These are phyloP conservation scores for Euura saliciscinereae DNA, from an alignment of 1,140 invertebrate species.

Conservation along the genomic window DNA sequence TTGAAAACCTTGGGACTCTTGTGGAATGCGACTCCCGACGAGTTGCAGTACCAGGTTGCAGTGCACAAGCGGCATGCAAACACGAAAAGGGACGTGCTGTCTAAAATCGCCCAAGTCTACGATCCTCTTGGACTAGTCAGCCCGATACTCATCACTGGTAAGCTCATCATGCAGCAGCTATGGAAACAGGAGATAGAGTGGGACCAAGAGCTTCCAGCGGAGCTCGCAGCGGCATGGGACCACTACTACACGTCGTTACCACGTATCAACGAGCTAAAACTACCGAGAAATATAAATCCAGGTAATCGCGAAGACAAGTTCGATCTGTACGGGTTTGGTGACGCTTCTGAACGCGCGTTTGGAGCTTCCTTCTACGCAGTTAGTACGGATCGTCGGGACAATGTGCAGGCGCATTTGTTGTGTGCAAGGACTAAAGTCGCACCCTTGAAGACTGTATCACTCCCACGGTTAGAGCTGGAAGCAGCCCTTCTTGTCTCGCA, in stretches of 20 bases:
- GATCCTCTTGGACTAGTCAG: constrained; percentile 43
- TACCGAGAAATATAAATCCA: too few species aligned
- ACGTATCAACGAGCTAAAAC: too few species aligned
- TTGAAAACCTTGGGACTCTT: constrained; percentile 37
- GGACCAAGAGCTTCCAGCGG: constrained; percentile 34
- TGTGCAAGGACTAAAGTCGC: constrained; percentile 34
- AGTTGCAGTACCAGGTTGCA: constrained; percentile 14
- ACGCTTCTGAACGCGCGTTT: constrained; percentile 32
- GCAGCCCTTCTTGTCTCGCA: constrained; percentile 15
- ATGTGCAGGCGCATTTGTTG: constrained; percentile 6
- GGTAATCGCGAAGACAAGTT: too few species aligned
- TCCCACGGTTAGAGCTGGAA: constrained; percentile 21
- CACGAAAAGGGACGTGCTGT: constrained; percentile 39
- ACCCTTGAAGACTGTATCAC: constrained; percentile 15
- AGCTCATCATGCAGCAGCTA: constrained; percentile 44
- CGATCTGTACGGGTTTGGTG: constrained; percentile 40
- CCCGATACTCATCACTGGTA: constrained; percentile 40
- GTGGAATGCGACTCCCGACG: constrained; percentile 35
- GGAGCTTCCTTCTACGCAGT: constrained; percentile 28
- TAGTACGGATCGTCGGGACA: constrained; percentile 9
- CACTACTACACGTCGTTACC: too few species aligned
- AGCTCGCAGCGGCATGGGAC: constrained; percentile 29
- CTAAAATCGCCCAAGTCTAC: constrained; percentile 40
- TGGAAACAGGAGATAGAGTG: constrained; percentile 39
- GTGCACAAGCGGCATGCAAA: neutral